phyloP scores from a whole-genome alignment of 2,113 vertebrate genomes.

The Puntigrus tetrazona region DNA sequence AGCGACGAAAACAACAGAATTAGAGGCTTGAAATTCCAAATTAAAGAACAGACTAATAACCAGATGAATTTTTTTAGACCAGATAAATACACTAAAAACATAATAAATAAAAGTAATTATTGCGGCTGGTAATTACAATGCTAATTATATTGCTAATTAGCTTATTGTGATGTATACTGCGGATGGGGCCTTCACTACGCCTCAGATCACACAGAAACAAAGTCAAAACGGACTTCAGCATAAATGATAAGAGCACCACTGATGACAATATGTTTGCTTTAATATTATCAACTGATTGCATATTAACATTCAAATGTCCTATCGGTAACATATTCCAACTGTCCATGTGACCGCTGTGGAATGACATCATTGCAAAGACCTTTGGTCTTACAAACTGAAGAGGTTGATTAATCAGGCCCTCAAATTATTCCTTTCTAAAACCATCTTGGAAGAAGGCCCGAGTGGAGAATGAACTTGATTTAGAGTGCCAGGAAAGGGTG shows the following conservation, averaged over 20 bases:
- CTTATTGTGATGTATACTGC: slow-evolving; percentile 73
- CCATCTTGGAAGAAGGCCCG: neutral
- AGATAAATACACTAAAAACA: slow-evolving; percentile 76
- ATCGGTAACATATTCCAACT: neutral
- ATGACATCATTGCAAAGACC: slow-evolving; percentile 6
- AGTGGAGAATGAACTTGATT: slow-evolving; percentile 15
- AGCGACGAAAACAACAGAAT: slow-evolving; percentile 45
- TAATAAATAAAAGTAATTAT: slow-evolving; percentile 79
- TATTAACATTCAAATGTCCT: slow-evolving; percentile 38
- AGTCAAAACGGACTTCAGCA: slow-evolving; percentile 42
- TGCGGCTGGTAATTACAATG: slow-evolving; percentile 80
- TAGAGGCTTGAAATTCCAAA: slow-evolving; percentile 63
- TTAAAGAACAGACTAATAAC: slow-evolving; percentile 65
- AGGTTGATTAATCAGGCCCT: slow-evolving; percentile 11
- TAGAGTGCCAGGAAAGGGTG: neutral
- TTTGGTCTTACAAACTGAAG: neutral
- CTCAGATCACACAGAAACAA: slow-evolving; percentile 58
- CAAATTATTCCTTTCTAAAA: slow-evolving; percentile 28
- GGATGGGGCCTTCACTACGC: slow-evolving; percentile 63
- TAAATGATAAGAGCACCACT: slow-evolving; percentile 19
- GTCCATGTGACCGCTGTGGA: neutral
- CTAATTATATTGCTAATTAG: slow-evolving; percentile 81
- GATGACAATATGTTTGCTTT: slow-evolving; percentile 5
- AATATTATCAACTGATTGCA: slow-evolving; percentile 32
- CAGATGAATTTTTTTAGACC: slow-evolving; percentile 70